These are phyloP conservation scores for Drepana falcataria DNA, from an alignment of 2,888 invertebrate genomes.

Conservation along the genomic window DNA sequence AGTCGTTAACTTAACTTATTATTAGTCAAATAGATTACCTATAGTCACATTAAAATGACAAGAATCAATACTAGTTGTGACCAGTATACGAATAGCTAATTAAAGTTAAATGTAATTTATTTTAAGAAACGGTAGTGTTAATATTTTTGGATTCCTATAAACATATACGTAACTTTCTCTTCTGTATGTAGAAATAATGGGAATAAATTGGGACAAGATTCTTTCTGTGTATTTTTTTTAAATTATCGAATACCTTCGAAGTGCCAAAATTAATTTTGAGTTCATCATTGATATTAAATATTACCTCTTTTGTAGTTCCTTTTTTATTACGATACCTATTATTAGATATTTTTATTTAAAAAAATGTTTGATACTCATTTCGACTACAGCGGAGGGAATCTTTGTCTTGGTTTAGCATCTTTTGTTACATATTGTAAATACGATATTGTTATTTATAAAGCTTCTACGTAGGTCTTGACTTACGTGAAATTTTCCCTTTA, in stretches of 20 bases:
- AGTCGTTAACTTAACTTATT: constrained; percentile 77
- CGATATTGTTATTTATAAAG: constrained; percentile 49
- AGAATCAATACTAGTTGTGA: constrained; percentile 79
- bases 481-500: constrained; percentile 12
- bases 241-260: constrained; percentile 40
- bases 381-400: constrained; percentile 52
- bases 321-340: constrained; percentile 13
- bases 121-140: constrained; percentile 76
- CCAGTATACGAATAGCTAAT: constrained; percentile 78
- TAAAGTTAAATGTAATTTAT: constrained; percentile 71
- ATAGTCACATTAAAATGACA: constrained; percentile 74
- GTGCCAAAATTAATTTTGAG: constrained; percentile 69
- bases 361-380: constrained; percentile 28
- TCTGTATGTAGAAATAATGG: constrained; percentile 38
- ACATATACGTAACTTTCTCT: constrained; percentile 72
- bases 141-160: constrained; percentile 80
- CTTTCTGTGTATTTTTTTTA: constrained; percentile 42
- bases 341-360: constrained; percentile 31
- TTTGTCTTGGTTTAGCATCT: constrained; percentile 45
- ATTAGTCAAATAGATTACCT: constrained; percentile 73
- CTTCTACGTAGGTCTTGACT: constrained; percentile 23
- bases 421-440: constrained; percentile 70
- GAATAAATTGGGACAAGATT: constrained; percentile 55
- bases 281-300: constrained; percentile 44
- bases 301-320: constrained; percentile 56